A percentile compares a stretch with the other conserved stretches of the same genome.
phyloP scores from a whole-genome alignment of 2,113 vertebrate species.

The Alligator mississippiensis region DNA sequence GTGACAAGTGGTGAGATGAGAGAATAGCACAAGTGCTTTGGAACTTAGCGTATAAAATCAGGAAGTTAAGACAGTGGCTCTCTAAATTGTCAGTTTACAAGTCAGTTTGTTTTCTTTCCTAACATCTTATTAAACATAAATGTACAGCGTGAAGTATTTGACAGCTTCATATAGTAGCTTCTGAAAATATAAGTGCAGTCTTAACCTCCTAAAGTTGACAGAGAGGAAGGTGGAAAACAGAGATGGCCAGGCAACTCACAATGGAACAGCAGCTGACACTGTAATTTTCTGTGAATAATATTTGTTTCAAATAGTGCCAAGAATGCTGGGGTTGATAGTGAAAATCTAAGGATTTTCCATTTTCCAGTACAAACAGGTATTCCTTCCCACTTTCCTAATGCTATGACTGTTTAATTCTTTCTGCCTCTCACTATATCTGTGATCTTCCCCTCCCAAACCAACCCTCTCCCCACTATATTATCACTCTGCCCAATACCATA shows the following conservation, averaged over 20 bases:
- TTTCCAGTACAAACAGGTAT: background rate
- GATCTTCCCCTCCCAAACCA: background rate
- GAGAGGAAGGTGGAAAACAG: constrained; percentile 4
- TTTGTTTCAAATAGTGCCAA: constrained; percentile 26
- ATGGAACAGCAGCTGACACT: background rate
- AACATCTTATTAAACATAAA: background rate
- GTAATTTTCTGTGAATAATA: constrained; percentile 1
- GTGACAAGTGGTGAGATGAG: background rate
- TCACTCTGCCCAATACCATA: too few species aligned
- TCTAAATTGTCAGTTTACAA: background rate
- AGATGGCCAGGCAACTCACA: constrained; percentile 14
- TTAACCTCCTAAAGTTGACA: background rate
- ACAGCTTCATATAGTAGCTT: background rate
- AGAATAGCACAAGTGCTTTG: background rate
- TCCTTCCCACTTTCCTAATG: background rate
- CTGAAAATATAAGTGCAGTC: background rate
- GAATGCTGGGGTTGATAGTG: background rate
- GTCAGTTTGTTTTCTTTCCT: background rate
- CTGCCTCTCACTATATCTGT: background rate
- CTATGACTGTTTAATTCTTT: background rate
- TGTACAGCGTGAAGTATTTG: background rate
- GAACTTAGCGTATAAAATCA: background rate
- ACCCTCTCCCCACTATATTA: too few species aligned
- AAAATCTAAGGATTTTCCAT: constrained; percentile 10
- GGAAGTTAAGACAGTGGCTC: background rate